A percentile compares a stretch with the other conserved stretches of the same genome.
Evolutionary conservation across 2,113 vertebrate species (phyloP).

Genomic region (Microcebus lehilahytsara): DNA sequence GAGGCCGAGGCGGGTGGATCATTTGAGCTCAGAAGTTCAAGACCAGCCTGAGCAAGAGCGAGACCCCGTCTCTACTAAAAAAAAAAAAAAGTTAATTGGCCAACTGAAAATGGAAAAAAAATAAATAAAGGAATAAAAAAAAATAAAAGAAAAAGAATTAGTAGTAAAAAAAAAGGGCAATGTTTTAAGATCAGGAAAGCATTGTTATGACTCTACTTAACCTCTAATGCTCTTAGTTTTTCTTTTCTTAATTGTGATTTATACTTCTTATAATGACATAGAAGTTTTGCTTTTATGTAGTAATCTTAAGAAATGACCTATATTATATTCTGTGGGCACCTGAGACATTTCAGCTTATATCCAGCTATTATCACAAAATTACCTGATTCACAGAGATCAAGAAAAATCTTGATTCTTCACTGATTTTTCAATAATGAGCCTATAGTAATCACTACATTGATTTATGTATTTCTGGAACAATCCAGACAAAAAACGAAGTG

Average conservation of each 20-base stretch:
- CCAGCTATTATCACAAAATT: background rate
- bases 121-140: no score
- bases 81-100: no score
- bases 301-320: background rate
- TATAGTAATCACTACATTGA: background rate
- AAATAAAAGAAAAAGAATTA: no score
- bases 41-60: no score
- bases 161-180: background rate
- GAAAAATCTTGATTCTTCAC: background rate
- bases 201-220: background rate
- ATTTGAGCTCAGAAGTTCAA: no score
- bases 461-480: background rate
- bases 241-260: background rate
- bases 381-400: background rate
- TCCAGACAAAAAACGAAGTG: background rate
- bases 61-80: no score
- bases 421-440: background rate
- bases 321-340: background rate
- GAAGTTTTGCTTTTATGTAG: background rate
- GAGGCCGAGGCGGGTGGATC: no score
- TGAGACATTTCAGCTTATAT: background rate
- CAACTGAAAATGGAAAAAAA: no score
- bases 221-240: background rate
- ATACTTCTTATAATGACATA: background rate
- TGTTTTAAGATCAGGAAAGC: background rate